Evolutionary conservation across 2,113 vertebrate genomes (phyloP).

Genomic region (Malurus alboscapulatus): DNA sequence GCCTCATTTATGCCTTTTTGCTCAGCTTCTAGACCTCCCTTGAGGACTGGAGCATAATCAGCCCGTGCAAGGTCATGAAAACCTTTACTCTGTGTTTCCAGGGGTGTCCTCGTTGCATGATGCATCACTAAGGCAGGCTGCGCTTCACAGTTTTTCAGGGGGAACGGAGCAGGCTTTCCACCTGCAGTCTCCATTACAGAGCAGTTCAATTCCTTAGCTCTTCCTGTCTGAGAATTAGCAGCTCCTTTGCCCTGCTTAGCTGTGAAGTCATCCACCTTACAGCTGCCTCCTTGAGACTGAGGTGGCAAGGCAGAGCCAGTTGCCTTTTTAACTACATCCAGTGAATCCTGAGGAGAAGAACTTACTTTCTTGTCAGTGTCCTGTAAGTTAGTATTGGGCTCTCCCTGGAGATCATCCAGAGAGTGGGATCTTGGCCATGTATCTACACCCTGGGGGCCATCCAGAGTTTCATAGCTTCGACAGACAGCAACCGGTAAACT

Average conservation of each 20-base stretch:
- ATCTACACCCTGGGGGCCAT: constrained; percentile 66
- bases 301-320: background rate
- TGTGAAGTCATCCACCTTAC: background rate
- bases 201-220: constrained; percentile 43
- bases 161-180: background rate
- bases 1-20: constrained; percentile 60
- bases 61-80: constrained; percentile 43
- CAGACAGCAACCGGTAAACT: constrained; percentile 80
- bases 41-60: constrained; percentile 53
- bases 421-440: constrained; percentile 89
- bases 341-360: constrained; percentile 51
- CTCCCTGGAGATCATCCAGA: constrained; percentile 87
- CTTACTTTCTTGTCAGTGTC: constrained; percentile 50
- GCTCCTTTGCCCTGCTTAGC: constrained; percentile 69
- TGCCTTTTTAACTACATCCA: constrained; percentile 55
- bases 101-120: constrained; percentile 55
- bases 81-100: constrained; percentile 66
- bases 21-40: constrained; percentile 58
- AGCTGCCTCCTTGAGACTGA: background rate
- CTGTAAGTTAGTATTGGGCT: constrained; percentile 42
- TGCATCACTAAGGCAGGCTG: constrained; percentile 37
- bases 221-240: constrained; percentile 55
- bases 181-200: background rate
- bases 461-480: constrained; percentile 89
- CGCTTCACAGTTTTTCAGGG: constrained; percentile 50